These are phyloP conservation scores for Plectrocnemia conspersa DNA, from an alignment of 1,140 invertebrate genomes.

Conservation along the genomic window DNA sequence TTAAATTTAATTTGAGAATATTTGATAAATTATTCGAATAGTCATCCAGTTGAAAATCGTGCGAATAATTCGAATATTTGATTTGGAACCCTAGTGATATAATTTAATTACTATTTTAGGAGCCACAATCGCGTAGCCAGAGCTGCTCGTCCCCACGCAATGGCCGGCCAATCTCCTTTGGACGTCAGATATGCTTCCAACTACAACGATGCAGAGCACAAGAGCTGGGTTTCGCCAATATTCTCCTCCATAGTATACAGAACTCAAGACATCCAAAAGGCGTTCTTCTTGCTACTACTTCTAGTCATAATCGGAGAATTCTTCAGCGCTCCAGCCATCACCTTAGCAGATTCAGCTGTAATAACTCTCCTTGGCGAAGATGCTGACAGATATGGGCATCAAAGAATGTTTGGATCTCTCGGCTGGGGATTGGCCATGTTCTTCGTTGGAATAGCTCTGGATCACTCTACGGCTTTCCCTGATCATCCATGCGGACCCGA, in stretches of 20 bases:
- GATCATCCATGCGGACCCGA: conserved; percentile 86
- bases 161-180: conserved; percentile 53
- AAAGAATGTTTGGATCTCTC: conserved; percentile 97
- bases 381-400: conserved; percentile 89
- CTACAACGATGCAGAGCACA: conserved; percentile 70
- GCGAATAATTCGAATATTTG: too few species aligned
- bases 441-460: conserved; percentile 95
- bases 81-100: too few species aligned
- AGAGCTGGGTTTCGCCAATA: conserved; percentile 81
- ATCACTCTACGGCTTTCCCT: conserved; percentile 89
- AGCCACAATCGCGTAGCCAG: conserved; percentile 17
- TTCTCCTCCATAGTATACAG: conserved; percentile 91
- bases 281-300: conserved; percentile 89
- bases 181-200: conserved; percentile 75
- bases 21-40: too few species aligned
- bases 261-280: conserved; percentile 86
- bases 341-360: conserved; percentile 92
- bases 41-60: too few species aligned
- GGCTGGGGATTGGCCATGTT: conserved; percentile 99
- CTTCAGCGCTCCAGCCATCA: conserved; percentile 94
- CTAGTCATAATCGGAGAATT: conserved; percentile 96
- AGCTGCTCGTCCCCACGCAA: conserved; percentile 13
- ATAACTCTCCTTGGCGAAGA: conserved; percentile 87
- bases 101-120: too few species aligned
- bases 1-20: too few species aligned